Conservation (phyloP, 2,888 invertebrate genomes). For the Yponomeuta malinellus region DNA sequence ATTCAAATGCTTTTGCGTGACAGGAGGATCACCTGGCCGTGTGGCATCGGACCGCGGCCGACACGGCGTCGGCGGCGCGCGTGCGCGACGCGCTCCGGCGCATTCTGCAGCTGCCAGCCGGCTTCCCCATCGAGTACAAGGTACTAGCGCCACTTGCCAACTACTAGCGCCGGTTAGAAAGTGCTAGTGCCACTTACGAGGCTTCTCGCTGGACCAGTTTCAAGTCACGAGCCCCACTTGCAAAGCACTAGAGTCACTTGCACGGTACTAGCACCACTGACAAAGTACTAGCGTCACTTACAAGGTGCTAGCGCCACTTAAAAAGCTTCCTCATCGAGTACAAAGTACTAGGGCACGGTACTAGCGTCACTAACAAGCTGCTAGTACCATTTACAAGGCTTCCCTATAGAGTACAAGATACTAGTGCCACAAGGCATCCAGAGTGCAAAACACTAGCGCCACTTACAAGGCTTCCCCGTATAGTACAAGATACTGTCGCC, state of each 20-base stretch:
- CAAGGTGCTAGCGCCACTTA: neutral
- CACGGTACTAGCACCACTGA: too few relatives aligned
- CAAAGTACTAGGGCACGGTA: neutral
- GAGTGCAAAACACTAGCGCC: neutral
- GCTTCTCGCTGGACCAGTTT: too few relatives aligned
- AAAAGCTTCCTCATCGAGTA: neutral
- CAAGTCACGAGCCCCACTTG: too few relatives aligned
- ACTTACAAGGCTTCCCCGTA: neutral
- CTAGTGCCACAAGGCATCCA: neutral
- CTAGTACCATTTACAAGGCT: neutral
- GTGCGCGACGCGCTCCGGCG: slow-evolving; percentile 96
- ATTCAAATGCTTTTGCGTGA: neutral
- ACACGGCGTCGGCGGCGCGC: slow-evolving; percentile 89
- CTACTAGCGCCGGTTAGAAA: neutral
- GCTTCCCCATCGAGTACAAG: slow-evolving; percentile 96
- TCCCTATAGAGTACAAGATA: neutral
- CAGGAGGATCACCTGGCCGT: slow-evolving; percentile 97
- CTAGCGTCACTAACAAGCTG: neutral
- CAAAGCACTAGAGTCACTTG: neutral
- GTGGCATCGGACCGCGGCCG: slow-evolving; percentile 97
- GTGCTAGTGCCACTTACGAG: too few relatives aligned
- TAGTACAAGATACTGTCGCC: neutral
- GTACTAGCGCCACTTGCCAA: slow-evolving; percentile 19
- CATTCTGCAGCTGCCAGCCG: slow-evolving; percentile 94
- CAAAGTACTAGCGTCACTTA: neutral